A percentile compares a stretch with the other conserved stretches of the same genome.
These are phyloP conservation scores for Tachystola acroxantha DNA, from an alignment of 2,888 invertebrate species.

Conservation along the genomic window DNA sequence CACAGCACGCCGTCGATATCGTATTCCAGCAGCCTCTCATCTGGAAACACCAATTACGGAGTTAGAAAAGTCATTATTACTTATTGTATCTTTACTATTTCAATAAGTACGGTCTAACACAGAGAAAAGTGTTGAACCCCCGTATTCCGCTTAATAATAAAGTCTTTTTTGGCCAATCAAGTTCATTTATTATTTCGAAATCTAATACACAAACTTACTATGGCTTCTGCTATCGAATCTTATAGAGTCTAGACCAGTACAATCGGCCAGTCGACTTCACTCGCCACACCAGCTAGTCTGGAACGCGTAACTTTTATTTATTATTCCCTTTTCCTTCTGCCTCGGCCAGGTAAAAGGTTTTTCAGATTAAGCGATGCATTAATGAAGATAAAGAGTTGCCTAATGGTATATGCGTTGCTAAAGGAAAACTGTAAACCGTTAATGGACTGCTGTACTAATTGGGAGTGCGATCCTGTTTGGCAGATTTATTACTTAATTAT, in stretches of 20 bases:
- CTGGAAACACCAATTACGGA: slow-evolving; percentile 77
- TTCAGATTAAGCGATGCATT: slow-evolving; percentile 58
- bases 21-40: slow-evolving; percentile 93
- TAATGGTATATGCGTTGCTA: slow-evolving; percentile 42
- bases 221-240: too few relatives aligned
- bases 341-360: slow-evolving; percentile 57
- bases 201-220: too few relatives aligned
- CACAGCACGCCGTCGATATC: slow-evolving; percentile 91
- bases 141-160: too few relatives aligned
- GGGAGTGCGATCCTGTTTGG: slow-evolving; percentile 35
- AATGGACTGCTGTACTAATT: slow-evolving; percentile 41
- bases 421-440: slow-evolving; percentile 56
- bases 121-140: too few relatives aligned
- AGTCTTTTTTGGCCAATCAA: too few relatives aligned
- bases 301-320: slow-evolving; percentile 42
- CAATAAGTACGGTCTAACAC: too few relatives aligned
- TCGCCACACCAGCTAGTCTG: too few relatives aligned
- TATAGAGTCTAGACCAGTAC: too few relatives aligned
- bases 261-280: too few relatives aligned
- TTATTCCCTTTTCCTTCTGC: slow-evolving; percentile 52
- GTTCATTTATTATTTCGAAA: too few relatives aligned
- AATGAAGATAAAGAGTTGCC: slow-evolving; percentile 62
- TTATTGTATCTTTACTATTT: too few relatives aligned
- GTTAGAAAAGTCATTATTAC: too few relatives aligned
- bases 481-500: slow-evolving; percentile 64